Base-by-base conservation (phyloP, 2,888 invertebrate species). In the Rhagonycha fulva region DNA sequence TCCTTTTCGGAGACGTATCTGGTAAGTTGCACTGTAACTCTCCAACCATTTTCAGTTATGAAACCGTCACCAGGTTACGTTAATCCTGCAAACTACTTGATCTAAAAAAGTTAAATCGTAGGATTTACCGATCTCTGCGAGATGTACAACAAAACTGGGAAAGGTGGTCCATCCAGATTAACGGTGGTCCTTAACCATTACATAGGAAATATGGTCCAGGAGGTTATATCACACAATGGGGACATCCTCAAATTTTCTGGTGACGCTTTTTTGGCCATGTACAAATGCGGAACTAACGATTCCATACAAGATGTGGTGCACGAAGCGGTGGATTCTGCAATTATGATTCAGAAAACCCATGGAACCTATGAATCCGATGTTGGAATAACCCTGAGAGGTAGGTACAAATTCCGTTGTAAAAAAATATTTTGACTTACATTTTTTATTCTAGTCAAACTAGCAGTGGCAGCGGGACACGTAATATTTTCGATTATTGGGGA, bases 141-240 rank as follows among this genome's bases (percentile, higher is more conserved):
- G 83, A 91, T 90, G 74, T 94, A 93, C 83, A 93, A 92, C 23
- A 90, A 90, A 82, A 87, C 90, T 3, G 92, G 92, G 0, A 90
- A 90, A 79, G 92, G 92, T 1, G 94, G 94, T 0, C 92, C 93
- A 0, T 94, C 94, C 4, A 90, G 92, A 74, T 87, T 94, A 63
- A 93, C 93, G 0, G 91, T 92, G 83, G 92, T 92, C 0, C 85
- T 94, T 5, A 94, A 94, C 87, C 89, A 89, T 3, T 94, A 93
- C 85, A 92, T 94, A 80, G 93, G 93, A 0, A 90, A 92, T 0
- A 92, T 94, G 90, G 92, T 93, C 0, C 93, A 93, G 82, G 93
- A 93, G 84, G 92, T 93, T 76, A 85, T 93, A 30, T 90, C 90
- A 0, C 91, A 91, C 79, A 89, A 91, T 71, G 93, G 93, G 0